A percentile compares a stretch with the other conserved stretches of the same genome.
Evolutionary conservation across 1,140 invertebrate species (phyloP).

Genomic region (Drosophila lacertosa): DNA sequence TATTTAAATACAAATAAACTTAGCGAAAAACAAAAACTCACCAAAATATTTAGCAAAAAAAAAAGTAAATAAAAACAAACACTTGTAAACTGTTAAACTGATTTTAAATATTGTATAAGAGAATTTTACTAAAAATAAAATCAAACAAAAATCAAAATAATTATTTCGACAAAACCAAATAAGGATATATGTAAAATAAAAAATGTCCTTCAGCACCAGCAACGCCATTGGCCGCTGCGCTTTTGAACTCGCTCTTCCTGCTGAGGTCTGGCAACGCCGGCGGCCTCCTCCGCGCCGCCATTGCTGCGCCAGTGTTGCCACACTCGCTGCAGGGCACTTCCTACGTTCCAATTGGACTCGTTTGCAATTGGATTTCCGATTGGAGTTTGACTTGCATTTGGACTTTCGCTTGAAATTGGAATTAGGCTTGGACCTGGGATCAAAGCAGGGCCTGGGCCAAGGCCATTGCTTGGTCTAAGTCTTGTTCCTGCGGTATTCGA

Average conservation of each 20-base stretch:
- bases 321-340: slow-evolving; percentile 17
- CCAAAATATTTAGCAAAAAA: slow-evolving; percentile 37
- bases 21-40: slow-evolving; percentile 49
- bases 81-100: slow-evolving; percentile 81
- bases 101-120: slow-evolving; percentile 76
- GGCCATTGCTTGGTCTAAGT: too few species aligned
- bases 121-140: slow-evolving; percentile 78
- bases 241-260: slow-evolving; percentile 27
- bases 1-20: slow-evolving; percentile 57
- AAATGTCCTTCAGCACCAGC: slow-evolving; percentile 31
- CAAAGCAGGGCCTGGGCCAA: too few species aligned
- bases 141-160: slow-evolving; percentile 54
- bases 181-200: not conserved
- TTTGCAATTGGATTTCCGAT: not conserved
- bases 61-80: slow-evolving; percentile 41
- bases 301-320: slow-evolving; percentile 39
- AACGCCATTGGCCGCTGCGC: slow-evolving; percentile 34
- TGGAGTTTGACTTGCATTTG: too few species aligned
- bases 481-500: too few species aligned
- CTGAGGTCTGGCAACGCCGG: not conserved
- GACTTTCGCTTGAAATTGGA: not conserved
- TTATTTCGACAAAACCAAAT: not conserved
- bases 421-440: not conserved
- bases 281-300: too few species aligned
- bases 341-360: not conserved